A percentile compares a stretch with the other conserved stretches of the same genome.
phyloP scores from a whole-genome alignment of 2,113 vertebrate species.

The Python bivittatus region DNA sequence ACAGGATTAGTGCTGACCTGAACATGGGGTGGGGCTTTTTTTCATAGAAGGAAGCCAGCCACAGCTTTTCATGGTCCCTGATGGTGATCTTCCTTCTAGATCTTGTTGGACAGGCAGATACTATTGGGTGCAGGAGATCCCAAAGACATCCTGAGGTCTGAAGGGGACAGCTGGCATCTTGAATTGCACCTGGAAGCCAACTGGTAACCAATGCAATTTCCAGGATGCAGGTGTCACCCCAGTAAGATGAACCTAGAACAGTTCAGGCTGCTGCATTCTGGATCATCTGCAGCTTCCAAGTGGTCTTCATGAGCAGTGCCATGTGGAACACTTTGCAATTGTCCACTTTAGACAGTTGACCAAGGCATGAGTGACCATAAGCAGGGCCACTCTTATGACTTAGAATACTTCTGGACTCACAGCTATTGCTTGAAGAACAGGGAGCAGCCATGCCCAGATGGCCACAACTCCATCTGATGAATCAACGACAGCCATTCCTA shows the following conservation, averaged over 20 bases:
- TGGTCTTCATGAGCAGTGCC: neutral
- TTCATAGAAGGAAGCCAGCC: neutral
- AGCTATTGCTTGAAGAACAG: neutral
- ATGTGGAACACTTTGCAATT: neutral
- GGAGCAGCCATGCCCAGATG: neutral
- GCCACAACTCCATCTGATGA: neutral
- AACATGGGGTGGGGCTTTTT: neutral
- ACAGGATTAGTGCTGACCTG: too few relatives aligned
- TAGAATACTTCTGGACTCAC: neutral
- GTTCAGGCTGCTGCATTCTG: neutral
- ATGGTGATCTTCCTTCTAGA: neutral
- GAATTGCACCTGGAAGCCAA: neutral
- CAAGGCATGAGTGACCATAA: neutral
- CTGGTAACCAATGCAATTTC: neutral
- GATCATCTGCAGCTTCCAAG: neutral
- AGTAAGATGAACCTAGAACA: neutral
- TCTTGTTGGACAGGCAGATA: neutral
- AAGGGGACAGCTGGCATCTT: neutral
- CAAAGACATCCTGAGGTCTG: neutral
- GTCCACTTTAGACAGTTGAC: neutral
- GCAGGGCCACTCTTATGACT: neutral
- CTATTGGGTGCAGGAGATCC: neutral
- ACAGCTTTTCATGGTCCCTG: neutral
- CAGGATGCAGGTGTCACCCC: neutral
- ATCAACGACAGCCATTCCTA: neutral